Evolutionary conservation across 37 sponge, comb jelly and placozoan genomes (phyloP).

Genomic region (Spongilla lacustris): DNA sequence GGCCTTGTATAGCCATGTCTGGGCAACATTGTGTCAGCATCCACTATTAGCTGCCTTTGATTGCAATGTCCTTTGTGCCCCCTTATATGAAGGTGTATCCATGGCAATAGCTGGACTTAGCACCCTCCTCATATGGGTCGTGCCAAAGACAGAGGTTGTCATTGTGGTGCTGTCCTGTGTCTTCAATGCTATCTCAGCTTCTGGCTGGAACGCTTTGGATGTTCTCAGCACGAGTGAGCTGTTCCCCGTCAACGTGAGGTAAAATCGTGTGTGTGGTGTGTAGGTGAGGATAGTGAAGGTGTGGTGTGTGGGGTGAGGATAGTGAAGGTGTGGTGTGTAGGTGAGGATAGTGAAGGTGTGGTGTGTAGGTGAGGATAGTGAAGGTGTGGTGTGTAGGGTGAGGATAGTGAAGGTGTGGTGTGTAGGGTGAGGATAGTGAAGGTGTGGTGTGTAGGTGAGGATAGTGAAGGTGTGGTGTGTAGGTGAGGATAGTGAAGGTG

Average conservation of each 20-base stretch:
- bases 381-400: neutral
- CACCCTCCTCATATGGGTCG: slow-evolving; percentile 72
- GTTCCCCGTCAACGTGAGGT: slow-evolving; percentile 58
- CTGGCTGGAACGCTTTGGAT: slow-evolving; percentile 87
- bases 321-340: neutral
- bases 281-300: neutral
- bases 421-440: no score
- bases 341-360: neutral
- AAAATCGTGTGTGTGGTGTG: neutral
- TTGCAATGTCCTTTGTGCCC: no score
- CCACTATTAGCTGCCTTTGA: no score
- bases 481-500: no score
- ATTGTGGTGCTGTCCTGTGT: slow-evolving; percentile 73
- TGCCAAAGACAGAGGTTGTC: slow-evolving; percentile 49
- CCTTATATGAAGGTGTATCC: slow-evolving; percentile 25
- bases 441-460: no score
- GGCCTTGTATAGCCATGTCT: neutral
- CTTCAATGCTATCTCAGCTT: slow-evolving; percentile 72
- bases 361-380: neutral
- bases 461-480: no score
- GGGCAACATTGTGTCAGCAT: no score
- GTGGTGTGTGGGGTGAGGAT: neutral
- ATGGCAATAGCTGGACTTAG: slow-evolving; percentile 67
- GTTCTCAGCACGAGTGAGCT: slow-evolving; percentile 58
- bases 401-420: no score